A percentile compares a stretch with the other conserved stretches of the same genome.
phyloP scores from a whole-genome alignment of 1,140 invertebrate genomes.

The Plectrocnemia conspersa region DNA sequence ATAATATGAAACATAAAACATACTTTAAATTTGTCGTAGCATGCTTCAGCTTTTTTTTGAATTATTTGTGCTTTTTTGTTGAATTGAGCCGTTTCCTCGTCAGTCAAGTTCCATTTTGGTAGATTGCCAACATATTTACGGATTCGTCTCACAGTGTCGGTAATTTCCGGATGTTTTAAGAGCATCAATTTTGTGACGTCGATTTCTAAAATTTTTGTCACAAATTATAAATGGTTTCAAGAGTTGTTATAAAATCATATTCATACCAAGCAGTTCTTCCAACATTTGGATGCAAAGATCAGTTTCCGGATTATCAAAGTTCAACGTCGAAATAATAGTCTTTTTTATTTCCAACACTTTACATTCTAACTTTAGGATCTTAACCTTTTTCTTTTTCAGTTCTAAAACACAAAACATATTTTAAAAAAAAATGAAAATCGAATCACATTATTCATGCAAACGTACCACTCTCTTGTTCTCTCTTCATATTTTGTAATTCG shows the following conservation, averaged over 20 bases:
- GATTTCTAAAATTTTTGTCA: conserved; percentile 54
- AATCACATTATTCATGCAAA: conserved; percentile 12
- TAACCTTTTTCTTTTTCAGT: conserved; percentile 35
- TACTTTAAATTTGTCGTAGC: conserved; percentile 62
- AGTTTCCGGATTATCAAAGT: conserved; percentile 60
- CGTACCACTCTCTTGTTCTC: conserved; percentile 45
- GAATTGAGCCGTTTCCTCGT: conserved; percentile 58
- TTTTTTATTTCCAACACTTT: conserved; percentile 68
- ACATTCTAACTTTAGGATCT: conserved; percentile 63
- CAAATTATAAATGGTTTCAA: conserved; percentile 36
- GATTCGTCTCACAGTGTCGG: conserved; percentile 70
- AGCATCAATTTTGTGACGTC: conserved; percentile 73
- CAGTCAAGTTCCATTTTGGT: conserved; percentile 63
- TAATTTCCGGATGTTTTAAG: conserved; percentile 77
- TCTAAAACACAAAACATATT: conserved; percentile 2
- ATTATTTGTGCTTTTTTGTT: conserved; percentile 62
- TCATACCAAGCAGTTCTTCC: conserved; percentile 52
- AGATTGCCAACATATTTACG: conserved; percentile 71
- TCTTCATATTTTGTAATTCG: conserved; percentile 47
- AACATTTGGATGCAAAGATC: conserved; percentile 59
- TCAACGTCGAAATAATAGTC: conserved; percentile 66
- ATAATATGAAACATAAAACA: conserved; percentile 1
- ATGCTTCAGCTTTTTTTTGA: conserved; percentile 58
- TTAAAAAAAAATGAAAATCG: not conserved
- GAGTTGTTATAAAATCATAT: conserved; percentile 25